Percentiles rank a stretch among this genome's conserved stretches.
phyloP scores from a whole-genome alignment of 2,888 invertebrate species.

The Glyphotaelius pellucidus region DNA sequence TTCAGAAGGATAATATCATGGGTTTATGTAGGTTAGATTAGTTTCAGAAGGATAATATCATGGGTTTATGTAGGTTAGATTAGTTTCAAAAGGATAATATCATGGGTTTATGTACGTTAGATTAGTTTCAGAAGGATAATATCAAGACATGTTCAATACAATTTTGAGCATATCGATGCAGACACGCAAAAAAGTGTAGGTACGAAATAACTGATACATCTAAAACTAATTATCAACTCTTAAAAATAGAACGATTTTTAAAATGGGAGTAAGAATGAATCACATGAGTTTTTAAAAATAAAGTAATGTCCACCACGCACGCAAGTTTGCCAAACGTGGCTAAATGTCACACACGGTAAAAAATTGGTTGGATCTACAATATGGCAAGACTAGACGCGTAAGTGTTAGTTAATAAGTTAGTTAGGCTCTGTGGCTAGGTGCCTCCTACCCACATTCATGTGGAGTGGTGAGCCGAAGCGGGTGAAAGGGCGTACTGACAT shows the following conservation, averaged over 20 bases:
- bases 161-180: not conserved
- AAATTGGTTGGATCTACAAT: not conserved
- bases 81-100: too few species aligned
- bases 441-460: constrained; percentile 1
- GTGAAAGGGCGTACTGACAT: constrained; percentile 45
- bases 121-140: too few species aligned
- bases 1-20: too few species aligned
- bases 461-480: constrained; percentile 14
- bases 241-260: not conserved
- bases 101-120: too few species aligned
- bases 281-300: not conserved
- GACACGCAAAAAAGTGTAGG: not conserved
- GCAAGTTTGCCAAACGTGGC: not conserved
- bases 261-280: not conserved
- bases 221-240: not conserved
- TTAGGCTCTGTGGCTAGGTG: not conserved
- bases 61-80: too few species aligned
- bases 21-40: too few species aligned
- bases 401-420: not conserved
- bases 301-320: constrained; percentile 19
- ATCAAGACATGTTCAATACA: not conserved
- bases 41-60: too few species aligned
- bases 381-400: constrained; percentile 16
- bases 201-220: too few species aligned
- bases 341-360: constrained; percentile 27